Evolutionary conservation across 2,888 invertebrate genomes (phyloP).

Genomic region (Danaus chrysippus): DNA sequence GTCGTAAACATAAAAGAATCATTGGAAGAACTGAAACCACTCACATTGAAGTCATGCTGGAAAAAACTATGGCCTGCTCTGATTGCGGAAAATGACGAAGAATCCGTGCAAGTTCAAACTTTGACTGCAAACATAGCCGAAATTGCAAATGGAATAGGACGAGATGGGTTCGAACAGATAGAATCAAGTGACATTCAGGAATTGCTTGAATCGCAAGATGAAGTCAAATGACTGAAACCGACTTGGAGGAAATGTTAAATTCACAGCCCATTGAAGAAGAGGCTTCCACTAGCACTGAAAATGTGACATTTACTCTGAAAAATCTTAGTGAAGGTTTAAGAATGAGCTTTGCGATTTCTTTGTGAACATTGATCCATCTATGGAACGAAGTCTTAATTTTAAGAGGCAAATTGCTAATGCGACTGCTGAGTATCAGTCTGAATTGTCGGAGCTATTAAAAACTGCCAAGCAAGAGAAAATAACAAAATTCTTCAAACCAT

Average conservation of each 20-base stretch:
- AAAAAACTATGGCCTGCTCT: too few species aligned
- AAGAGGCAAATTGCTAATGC: too few species aligned
- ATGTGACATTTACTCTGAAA: constrained; percentile 30
- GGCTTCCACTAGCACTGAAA: constrained; percentile 30
- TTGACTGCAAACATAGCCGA: constrained; percentile 36
- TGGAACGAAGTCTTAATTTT: too few species aligned
- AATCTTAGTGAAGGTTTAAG: constrained; percentile 34
- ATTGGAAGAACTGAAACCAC: constrained; percentile 34
- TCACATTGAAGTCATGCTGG: too few species aligned
- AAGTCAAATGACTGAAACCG: constrained; percentile 40
- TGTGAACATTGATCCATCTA: constrained; percentile 19
- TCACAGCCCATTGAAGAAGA: constrained; percentile 31
- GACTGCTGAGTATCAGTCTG: too few species aligned
- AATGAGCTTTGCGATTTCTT: constrained; percentile 30
- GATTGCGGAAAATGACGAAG: constrained; percentile 33
- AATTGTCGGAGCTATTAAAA: too few species aligned
- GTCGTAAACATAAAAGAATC: constrained; percentile 37
- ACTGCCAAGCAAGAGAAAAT: not conserved
- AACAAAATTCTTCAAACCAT: too few species aligned
- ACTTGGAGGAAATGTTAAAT: constrained; percentile 38
- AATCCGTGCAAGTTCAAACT: constrained; percentile 34
- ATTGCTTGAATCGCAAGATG: constrained; percentile 35
- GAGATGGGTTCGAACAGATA: constrained; percentile 36
- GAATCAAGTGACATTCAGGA: constrained; percentile 37
- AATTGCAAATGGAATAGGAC: constrained; percentile 38